Evolutionary conservation across 2,113 vertebrate species (phyloP), one percentile per base, ranked within the genome.

Genomic region (Jacana jacana): DNA sequence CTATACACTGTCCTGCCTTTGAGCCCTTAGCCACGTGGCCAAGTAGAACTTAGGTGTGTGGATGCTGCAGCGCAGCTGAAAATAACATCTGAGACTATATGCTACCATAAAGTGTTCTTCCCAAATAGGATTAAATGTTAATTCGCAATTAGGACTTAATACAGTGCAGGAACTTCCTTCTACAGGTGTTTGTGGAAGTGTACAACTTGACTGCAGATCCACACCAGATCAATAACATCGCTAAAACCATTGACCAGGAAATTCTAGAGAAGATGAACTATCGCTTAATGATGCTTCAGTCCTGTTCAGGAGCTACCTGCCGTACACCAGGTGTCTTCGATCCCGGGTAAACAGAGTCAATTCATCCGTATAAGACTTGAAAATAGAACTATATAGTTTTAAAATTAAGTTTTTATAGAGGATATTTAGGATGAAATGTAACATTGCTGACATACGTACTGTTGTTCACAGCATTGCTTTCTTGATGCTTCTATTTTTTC

Each of bases 181-280:
- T 78, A 4, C 72, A 99, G 99, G 99, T 99, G 66, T 99, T 99
- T 68, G 99, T 99, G 22, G 99, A 99, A 94, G 99, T 99, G 44
- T 99, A 99, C 89, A 99, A 99, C 71, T 94, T 99, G 94, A 99
- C 99, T 1, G 98, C 99, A 49, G 99, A 99, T 93, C 99, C 99
- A 17, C 98, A 98, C 95, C 99, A 99, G 96, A 98, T 99, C 81
- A 99, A 95, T 24, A 99, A 99, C 95, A 99, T 99, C 55, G 99
- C 99, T 70, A 99, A 99, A 97, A 99, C 97, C 61, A 99, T 99
- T 63, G 99, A 99, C 90, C 99, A 99, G 75, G 99, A 99, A 93
- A 98, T 99, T n/a, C 97, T 99, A 93, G 99, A 99, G 70, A 99
- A 99, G 98, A 99, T 99, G 99, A 99, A 99, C 96, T 99, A 99